phyloP scores from a whole-genome alignment of 2,888 invertebrate species.

The Lysandra bellargus region DNA sequence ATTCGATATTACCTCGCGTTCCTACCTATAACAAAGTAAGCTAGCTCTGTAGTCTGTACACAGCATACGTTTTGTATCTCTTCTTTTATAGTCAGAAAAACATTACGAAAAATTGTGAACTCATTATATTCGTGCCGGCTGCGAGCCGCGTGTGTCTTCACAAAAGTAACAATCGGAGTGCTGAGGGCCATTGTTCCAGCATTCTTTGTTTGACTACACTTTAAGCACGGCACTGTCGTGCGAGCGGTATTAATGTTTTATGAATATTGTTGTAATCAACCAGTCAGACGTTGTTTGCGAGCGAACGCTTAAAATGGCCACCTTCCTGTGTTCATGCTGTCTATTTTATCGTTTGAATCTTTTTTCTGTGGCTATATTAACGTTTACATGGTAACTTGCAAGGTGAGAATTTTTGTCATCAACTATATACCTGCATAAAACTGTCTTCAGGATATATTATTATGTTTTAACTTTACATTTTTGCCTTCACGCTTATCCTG shows the following conservation, averaged over 20 bases:
- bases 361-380: not conserved
- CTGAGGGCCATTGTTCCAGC: constrained; percentile 39
- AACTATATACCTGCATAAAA: not conserved
- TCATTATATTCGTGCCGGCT: constrained; percentile 11
- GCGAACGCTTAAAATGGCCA: constrained; percentile 11
- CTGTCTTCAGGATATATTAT: not conserved
- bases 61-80: not conserved
- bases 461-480: not conserved
- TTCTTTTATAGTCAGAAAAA: not conserved
- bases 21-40: not conserved
- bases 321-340: not conserved
- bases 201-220: constrained; percentile 33
- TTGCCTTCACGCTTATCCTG: not conserved
- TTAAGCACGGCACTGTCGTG: constrained; percentile 32
- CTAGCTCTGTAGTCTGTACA: not conserved
- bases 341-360: not conserved
- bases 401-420: not conserved
- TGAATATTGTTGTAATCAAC: constrained; percentile 25
- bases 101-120: constrained; percentile 26
- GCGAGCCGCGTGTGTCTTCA: constrained; percentile 30
- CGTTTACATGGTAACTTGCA: not conserved
- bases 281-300: constrained; percentile 14
- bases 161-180: constrained; percentile 35
- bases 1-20: not conserved
- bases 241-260: constrained; percentile 21